phyloP scores from a whole-genome alignment of 2,113 vertebrate species.

The Pyrgilauda ruficollis region DNA sequence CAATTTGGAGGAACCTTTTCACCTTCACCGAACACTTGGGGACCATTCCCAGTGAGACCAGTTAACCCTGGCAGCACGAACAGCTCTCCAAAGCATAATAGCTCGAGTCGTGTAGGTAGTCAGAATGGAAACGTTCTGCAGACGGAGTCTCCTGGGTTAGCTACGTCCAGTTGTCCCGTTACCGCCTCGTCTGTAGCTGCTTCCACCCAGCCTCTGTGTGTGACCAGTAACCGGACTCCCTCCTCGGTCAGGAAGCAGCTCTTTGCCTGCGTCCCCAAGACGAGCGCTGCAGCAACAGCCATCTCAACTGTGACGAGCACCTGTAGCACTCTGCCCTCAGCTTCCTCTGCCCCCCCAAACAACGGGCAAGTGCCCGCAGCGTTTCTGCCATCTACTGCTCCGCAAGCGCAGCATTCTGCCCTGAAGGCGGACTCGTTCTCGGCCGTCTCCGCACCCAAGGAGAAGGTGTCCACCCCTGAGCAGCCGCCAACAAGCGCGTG shows the following conservation, averaged over 20 bases:
- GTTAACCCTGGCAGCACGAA: constrained; percentile 94
- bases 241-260: constrained; percentile 94
- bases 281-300: constrained; percentile 71
- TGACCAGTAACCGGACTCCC: constrained; percentile 81
- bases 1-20: constrained; percentile 97
- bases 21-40: constrained; percentile 93
- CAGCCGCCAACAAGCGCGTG: constrained; percentile 59
- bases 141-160: constrained; percentile 70
- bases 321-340: constrained; percentile 71
- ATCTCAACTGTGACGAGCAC: constrained; percentile 78
- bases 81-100: constrained; percentile 94
- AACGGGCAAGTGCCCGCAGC: constrained; percentile 74
- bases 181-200: constrained; percentile 76
- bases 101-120: constrained; percentile 69
- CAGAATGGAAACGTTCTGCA: constrained; percentile 75
- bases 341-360: constrained; percentile 67
- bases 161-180: constrained; percentile 72
- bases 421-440: constrained; percentile 82
- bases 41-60: constrained; percentile 96
- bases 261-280: constrained; percentile 87
- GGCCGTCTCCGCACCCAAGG: constrained; percentile 77
- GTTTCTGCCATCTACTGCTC: constrained; percentile 75
- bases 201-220: constrained; percentile 72
- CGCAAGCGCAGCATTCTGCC: constrained; percentile 74
- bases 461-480: constrained; percentile 77